Base-by-base conservation (phyloP, 1,140 invertebrate genomes). In the Zaprionus tsacasi region DNA sequence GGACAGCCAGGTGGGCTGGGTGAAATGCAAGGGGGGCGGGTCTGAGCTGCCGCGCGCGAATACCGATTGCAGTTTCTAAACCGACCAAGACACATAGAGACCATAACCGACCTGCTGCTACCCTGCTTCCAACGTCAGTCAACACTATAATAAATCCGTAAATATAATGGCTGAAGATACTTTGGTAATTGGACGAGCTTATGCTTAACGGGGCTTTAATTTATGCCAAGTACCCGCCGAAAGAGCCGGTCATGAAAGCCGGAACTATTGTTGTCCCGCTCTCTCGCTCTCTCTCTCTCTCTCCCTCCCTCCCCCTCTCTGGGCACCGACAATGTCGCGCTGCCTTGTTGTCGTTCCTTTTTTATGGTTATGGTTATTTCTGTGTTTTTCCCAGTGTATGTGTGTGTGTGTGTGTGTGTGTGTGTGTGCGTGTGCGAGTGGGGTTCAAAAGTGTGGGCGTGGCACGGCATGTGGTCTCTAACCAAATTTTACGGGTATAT, bases 171-270 rank as follows among this genome's bases (percentile, higher is more conserved):
- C 70, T 61, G 70, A 83, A 81, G 78, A 88, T 88, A 88, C 83
- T 88, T 87, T 83, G 74, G 85, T 88, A 88, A 88, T 88, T 88
- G 85, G 78, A 70, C 78, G 71, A 88, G 83, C 83, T 88, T 78
- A 88, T 82, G 80, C 82, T 88, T 88, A 88, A 89, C 83, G 83
- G 74, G 74, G 70, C 70, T 75, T 88, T 89, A 88, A 88, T 89
- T 88, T 88, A 88, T 89, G 81, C 83, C 80, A 56, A 78, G 83
- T 69, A 65, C 74, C 78, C 65, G 38, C 73, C 40, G 40, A 45
- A 50, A 50, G 45, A 25, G 45, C 45, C 17, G 17, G 15, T 59
- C 59, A 72, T 70, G 60, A 43, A 48, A 17, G 12, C 55, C 27
- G 30, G 30, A 27, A 35, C 25, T 50, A 50, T 11, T 1, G 8